Percentiles rank a stretch among this genome's conserved stretches.
phyloP scores from a whole-genome alignment of 2,113 vertebrate species.

The Paramormyrops kingsleyae region DNA sequence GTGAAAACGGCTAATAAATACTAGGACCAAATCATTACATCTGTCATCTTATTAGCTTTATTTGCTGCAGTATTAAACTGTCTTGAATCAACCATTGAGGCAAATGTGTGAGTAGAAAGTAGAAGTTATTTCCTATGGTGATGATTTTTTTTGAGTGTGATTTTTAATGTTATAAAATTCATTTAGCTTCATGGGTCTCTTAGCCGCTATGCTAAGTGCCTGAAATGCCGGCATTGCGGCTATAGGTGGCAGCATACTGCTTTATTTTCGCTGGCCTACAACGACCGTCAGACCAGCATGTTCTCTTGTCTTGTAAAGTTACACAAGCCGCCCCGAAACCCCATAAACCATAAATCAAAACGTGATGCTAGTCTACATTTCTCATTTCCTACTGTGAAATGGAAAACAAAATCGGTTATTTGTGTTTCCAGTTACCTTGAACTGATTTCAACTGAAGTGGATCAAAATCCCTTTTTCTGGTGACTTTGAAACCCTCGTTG shows the following conservation, averaged over 20 bases:
- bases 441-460: neutral
- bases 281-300: neutral
- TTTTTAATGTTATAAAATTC: neutral
- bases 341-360: neutral
- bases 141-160: neutral
- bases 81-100: neutral
- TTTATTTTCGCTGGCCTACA: conserved; percentile 53
- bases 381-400: neutral
- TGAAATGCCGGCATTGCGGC: conserved; percentile 56
- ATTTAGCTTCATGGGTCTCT: neutral
- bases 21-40: neutral
- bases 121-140: neutral
- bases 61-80: neutral
- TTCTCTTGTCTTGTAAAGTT: neutral
- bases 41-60: neutral
- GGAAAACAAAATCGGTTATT: neutral
- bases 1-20: neutral
- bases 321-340: neutral
- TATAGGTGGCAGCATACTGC: conserved; percentile 90
- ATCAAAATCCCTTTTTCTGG: neutral
- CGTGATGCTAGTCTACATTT: neutral
- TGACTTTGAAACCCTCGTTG: neutral
- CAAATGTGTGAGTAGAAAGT: neutral
- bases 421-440: neutral
- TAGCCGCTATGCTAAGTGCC: neutral